These are phyloP conservation scores for Diaprepes abbreviatus DNA, from an alignment of 2,888 invertebrate species.

Conservation along the genomic window DNA sequence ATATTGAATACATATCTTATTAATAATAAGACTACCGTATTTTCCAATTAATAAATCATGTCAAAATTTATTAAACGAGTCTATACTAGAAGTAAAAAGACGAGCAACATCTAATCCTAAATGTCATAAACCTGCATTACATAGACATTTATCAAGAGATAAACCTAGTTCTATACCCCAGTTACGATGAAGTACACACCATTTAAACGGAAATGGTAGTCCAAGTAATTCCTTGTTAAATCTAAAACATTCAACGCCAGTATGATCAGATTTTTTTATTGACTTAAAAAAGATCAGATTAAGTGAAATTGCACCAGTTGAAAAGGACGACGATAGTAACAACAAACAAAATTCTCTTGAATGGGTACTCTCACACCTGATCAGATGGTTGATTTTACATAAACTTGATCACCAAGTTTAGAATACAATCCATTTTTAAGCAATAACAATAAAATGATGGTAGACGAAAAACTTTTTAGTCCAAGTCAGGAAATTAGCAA, in stretches of 20 bases:
- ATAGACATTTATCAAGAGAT: slow-evolving; percentile 41
- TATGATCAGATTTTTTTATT: slow-evolving; percentile 47
- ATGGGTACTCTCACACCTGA: slow-evolving; percentile 89
- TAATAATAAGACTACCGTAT: slow-evolving; percentile 15
- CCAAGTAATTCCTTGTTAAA: slow-evolving; percentile 18
- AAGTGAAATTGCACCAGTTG: slow-evolving; percentile 1
- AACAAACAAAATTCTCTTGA: slow-evolving; percentile 85
- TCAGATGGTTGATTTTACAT: slow-evolving; percentile 79
- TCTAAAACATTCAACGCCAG: slow-evolving; percentile 50
- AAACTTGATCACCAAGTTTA: slow-evolving; percentile 50
- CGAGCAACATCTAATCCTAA: slow-evolving; percentile 50
- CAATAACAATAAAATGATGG: slow-evolving; percentile 31
- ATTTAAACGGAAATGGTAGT: slow-evolving; percentile 12
- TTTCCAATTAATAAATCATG: slow-evolving; percentile 47
- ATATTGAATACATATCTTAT: no score
- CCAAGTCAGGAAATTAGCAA: slow-evolving; percentile 1
- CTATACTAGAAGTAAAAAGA: slow-evolving; percentile 53
- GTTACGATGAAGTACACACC: slow-evolving; percentile 38
- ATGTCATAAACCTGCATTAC: slow-evolving; percentile 32
- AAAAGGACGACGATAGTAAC: slow-evolving; percentile 51
- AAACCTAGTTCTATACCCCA: slow-evolving; percentile 56
- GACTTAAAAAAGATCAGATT: slow-evolving; percentile 48
- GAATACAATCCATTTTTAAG: slow-evolving; percentile 44
- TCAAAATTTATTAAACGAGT: slow-evolving; percentile 50
- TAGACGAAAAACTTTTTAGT: slow-evolving; percentile 13